Evolutionary conservation across 2,797 vertebrate species (phyloP).

Genomic region (Urocyon cinereoargenteus): DNA sequence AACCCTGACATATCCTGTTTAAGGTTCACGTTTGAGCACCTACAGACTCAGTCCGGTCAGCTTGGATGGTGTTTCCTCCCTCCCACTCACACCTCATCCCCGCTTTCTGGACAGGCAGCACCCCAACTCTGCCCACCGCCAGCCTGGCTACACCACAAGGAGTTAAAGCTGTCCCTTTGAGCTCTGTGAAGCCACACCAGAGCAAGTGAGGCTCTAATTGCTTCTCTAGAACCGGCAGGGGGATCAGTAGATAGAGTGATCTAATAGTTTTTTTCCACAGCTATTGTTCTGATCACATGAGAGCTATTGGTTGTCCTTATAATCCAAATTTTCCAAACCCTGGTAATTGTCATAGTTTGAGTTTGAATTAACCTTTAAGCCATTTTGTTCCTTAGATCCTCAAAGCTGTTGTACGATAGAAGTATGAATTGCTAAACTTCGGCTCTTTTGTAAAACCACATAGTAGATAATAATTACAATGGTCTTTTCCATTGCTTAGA

Average conservation of each 20-base stretch:
- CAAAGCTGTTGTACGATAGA: conserved; percentile 32
- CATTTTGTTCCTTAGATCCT: conserved; percentile 58
- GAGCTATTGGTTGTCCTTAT: conserved; percentile 46
- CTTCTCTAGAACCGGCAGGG: conserved; percentile 60
- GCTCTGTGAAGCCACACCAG: not conserved
- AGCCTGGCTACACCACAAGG: conserved; percentile 35
- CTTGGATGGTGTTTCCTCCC: not conserved
- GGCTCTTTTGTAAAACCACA: conserved; percentile 58
- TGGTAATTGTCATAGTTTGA: conserved; percentile 28
- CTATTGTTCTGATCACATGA: conserved; percentile 74
- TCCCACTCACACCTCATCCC: not conserved
- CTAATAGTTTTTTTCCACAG: conserved; percentile 82
- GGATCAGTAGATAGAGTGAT: conserved; percentile 62
- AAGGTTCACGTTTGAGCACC: not conserved
- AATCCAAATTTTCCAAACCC: conserved; percentile 73
- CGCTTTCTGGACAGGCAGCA: no score
- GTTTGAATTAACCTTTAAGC: conserved; percentile 68
- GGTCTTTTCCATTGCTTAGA: conserved; percentile 70
- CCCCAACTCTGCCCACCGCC: not conserved
- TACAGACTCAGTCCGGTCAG: not conserved
- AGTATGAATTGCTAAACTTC: conserved; percentile 6
- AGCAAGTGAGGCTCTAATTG: conserved; percentile 56
- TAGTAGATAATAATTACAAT: conserved; percentile 15
- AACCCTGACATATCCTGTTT: not conserved
- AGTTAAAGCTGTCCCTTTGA: conserved; percentile 67